Evolutionary conservation across 2,888 invertebrate species (phyloP).

Genomic region (Fragum fragum): DNA sequence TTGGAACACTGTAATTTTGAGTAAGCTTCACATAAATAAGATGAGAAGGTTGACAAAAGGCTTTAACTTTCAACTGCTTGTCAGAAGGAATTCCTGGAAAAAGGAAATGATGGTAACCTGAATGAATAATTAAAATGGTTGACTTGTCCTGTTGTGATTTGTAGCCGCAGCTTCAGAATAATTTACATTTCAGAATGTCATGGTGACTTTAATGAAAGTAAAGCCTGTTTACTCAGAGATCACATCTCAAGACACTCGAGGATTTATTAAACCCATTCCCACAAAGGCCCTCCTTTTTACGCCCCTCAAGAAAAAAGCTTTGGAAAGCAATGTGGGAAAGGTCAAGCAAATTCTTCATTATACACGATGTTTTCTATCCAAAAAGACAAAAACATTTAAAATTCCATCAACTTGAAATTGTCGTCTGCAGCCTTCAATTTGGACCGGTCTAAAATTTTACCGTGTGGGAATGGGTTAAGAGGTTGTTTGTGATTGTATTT

Average conservation of each 20-base stretch:
- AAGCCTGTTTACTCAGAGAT: too few relatives aligned
- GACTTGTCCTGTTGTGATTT: slow-evolving; percentile 30
- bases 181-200: slow-evolving; percentile 30
- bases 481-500: too few relatives aligned
- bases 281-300: too few relatives aligned
- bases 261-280: too few relatives aligned
- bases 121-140: slow-evolving; percentile 34
- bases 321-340: too few relatives aligned
- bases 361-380: background rate
- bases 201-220: background rate
- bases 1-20: background rate
- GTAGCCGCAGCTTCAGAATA: slow-evolving; percentile 10
- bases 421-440: too few relatives aligned
- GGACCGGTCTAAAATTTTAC: too few relatives aligned
- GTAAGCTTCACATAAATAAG: background rate
- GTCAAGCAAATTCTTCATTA: background rate
- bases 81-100: slow-evolving; percentile 11
- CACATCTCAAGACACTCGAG: too few relatives aligned
- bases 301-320: too few relatives aligned
- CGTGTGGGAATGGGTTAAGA: too few relatives aligned
- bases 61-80: slow-evolving; percentile 24
- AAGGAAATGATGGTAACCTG: slow-evolving; percentile 32
- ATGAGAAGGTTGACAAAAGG: background rate
- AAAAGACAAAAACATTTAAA: too few relatives aligned
- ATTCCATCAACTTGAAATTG: too few relatives aligned